These are phyloP conservation scores for Sebastiscus tertius DNA, from an alignment of 2,797 vertebrate species.

Conservation along the genomic window DNA sequence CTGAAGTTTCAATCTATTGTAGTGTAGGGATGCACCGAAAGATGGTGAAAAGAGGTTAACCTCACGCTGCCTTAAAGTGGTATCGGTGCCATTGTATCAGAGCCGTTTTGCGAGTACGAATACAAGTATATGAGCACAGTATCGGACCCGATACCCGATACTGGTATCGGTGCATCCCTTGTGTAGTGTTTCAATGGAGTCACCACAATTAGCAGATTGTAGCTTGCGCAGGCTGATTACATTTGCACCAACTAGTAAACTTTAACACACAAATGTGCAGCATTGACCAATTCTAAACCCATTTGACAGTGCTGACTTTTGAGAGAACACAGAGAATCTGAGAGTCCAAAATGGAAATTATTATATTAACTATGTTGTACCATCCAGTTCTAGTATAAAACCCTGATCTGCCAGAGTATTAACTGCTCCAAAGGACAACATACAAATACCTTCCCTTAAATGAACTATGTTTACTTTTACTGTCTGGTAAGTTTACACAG, in stretches of 20 bases:
- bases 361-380: not conserved
- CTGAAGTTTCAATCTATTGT: not conserved
- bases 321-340: not conserved
- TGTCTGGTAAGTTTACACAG: constrained; percentile 21
- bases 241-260: not conserved
- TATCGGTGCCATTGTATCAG: too few species aligned
- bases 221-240: not conserved
- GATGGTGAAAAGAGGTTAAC: too few species aligned
- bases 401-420: not conserved
- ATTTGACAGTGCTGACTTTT: not conserved
- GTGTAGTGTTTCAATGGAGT: not conserved
- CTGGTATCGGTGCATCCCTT: too few species aligned
- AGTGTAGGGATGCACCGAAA: too few species aligned
- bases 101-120: too few species aligned
- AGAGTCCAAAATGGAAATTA: not conserved
- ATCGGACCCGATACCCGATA: too few species aligned
- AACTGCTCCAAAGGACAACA: constrained; percentile 4
- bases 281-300: not conserved
- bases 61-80: too few species aligned
- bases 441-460: constrained; percentile 5
- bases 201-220: not conserved
- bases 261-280: not conserved
- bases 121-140: too few species aligned
- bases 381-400: not conserved
- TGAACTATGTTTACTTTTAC: constrained; percentile 13